Percentiles rank a stretch among this genome's conserved stretches.
Conservation (phyloP, 2,113 vertebrate genomes). For the Gymnorhina tibicen region DNA sequence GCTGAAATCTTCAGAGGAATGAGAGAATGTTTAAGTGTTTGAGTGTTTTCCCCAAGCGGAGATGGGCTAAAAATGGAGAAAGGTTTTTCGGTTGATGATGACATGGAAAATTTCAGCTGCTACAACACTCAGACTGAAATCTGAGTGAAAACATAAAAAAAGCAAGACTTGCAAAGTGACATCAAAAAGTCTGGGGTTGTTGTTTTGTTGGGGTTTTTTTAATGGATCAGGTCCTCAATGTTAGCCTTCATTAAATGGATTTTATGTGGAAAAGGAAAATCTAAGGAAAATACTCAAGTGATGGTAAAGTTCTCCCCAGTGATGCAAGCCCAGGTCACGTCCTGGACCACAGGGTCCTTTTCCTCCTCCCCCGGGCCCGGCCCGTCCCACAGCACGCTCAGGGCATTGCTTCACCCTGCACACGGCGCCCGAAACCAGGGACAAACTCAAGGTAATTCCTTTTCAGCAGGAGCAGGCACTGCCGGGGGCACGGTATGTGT, state of each 20-base stretch:
- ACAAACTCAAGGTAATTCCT: not conserved
- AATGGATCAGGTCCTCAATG: not conserved
- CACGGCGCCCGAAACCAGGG: not conserved
- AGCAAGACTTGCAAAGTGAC: not conserved
- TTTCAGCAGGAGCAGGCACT: not conserved
- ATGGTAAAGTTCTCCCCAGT: accelerated
- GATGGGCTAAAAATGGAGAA: not conserved
- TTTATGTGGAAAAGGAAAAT: not conserved
- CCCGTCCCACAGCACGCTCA: not conserved
- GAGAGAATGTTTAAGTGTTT: not conserved
- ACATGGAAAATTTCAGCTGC: not conserved
- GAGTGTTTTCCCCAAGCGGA: not conserved
- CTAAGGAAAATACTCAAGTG: not conserved
- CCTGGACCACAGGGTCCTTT: not conserved
- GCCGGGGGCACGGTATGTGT: accelerated
- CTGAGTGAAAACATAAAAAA: not conserved
- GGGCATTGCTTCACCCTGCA: not conserved
- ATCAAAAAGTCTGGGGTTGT: accelerated
- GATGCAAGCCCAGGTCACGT: not conserved
- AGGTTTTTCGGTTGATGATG: not conserved
- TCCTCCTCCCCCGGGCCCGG: not conserved
- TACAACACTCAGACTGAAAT: not conserved
- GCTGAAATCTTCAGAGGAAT: not conserved
- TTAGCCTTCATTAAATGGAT: not conserved
- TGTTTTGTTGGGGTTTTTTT: accelerated